Conservation (phyloP, 2,113 vertebrate genomes). For the Labeo catla region DNA sequence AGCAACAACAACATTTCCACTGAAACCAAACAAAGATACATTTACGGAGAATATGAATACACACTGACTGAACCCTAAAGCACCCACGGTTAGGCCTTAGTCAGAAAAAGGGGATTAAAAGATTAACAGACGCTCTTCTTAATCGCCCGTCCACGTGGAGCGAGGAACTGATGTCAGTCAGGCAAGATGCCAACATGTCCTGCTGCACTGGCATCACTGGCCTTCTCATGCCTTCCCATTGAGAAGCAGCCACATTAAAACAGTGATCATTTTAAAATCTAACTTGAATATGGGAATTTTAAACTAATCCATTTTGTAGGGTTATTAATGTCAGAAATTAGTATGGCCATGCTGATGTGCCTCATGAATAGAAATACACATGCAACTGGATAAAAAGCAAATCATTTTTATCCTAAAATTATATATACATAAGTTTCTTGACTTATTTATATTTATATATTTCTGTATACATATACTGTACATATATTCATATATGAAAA, state of each 20-base stretch:
- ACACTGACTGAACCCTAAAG: conserved; percentile 37
- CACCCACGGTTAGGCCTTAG: conserved; percentile 8
- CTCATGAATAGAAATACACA: neutral
- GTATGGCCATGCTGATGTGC: neutral
- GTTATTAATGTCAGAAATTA: neutral
- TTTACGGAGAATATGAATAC: neutral
- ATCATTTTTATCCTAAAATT: too few species aligned
- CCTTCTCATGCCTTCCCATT: conserved; percentile 12
- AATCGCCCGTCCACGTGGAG: conserved; percentile 57
- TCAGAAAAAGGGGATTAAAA: conserved; percentile 60
- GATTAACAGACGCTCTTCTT: conserved; percentile 65
- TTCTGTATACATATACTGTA: too few species aligned
- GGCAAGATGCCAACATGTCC: conserved; percentile 44
- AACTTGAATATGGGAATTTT: neutral
- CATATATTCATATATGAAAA: too few species aligned
- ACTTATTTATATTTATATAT: too few species aligned
- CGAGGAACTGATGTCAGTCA: conserved; percentile 55
- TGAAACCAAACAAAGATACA: neutral
- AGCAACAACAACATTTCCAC: neutral
- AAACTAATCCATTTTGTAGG: conserved; percentile 1
- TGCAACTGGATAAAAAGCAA: neutral
- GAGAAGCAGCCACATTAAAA: neutral
- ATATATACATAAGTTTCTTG: too few species aligned
- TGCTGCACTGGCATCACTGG: neutral
- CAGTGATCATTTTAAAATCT: neutral